Conservation (phyloP, 2,888 invertebrate genomes). For the Ochropleura plecta region DNA sequence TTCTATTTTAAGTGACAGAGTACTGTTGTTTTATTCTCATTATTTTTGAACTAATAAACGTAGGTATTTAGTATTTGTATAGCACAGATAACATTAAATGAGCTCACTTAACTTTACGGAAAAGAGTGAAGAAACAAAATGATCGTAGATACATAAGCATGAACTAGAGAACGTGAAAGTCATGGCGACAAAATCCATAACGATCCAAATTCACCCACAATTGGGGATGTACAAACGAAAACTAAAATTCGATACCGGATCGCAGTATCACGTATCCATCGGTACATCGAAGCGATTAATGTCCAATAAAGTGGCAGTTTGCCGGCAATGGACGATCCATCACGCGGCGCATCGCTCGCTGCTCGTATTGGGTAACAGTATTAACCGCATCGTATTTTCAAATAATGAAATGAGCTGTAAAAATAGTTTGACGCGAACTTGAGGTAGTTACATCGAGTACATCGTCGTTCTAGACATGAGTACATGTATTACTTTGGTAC, state of each 20-base stretch:
- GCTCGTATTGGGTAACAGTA: conserved; percentile 48
- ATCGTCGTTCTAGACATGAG: conserved; percentile 7
- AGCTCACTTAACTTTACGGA: not conserved
- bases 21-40: no score
- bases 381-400: conserved; percentile 52
- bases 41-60: no score
- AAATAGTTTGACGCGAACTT: conserved; percentile 34
- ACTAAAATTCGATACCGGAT: conserved; percentile 44
- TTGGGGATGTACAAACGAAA: conserved; percentile 40
- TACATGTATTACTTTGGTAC: conserved; percentile 6
- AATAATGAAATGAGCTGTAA: conserved; percentile 50
- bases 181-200: conserved; percentile 27
- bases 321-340: conserved; percentile 64
- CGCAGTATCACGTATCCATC: conserved; percentile 62
- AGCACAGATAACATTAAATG: conserved; percentile 5
- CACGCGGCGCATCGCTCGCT: conserved; percentile 51
- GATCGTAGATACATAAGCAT: not conserved
- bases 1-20: no score
- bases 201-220: conserved; percentile 40
- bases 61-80: no score
- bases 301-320: conserved; percentile 64
- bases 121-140: conserved; percentile 14
- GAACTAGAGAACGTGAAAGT: not conserved
- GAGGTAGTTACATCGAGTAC: conserved; percentile 10
- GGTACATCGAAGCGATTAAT: conserved; percentile 64